Evolutionary conservation across 2,888 invertebrate genomes (phyloP), one percentile per base, ranked within the genome.

Genomic region (Dryobota labecula): DNA sequence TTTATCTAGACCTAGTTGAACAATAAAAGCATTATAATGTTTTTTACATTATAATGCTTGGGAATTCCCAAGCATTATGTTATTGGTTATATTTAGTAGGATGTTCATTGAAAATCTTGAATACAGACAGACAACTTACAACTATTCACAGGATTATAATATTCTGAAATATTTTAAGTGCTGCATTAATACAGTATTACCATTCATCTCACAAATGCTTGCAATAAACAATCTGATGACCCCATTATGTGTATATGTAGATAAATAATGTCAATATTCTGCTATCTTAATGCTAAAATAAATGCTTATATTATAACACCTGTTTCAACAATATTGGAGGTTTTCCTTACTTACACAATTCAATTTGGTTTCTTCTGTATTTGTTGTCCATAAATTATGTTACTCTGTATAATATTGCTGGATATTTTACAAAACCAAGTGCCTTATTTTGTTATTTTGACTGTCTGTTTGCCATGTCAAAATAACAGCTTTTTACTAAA

Each of bases 311-410:
- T 24, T 13, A 8, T 6, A 62, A 65, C 82, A 81, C 56, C 47
- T 80, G 70, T 68, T 41, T 69, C 57, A 69, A 80, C 49, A 47
- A 57, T 20, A 60, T 33, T 51, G n/a, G 7, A 33, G 51, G 53
- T 41, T 73, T 45, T 58, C 18, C 2, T 54, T 49, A n/a, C 15
- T 18, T 18, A 51, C 2, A 45, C 20, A 20, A 65, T 53, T 51
- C 8, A 38, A 47, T 58, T 58, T 33, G 20, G 30, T 58, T 58
- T 51, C 18, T 54, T 54, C 2, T 15, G 30, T 33, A 6, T 43
- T 58, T 57, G 24, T 49, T 41, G 2, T 24, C 6, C 9, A 24
- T 33, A 24, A 24, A 51, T 57, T 70, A 41, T 43, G 11, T 68
- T 67, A 45, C 36, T 47, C 18, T 51, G 41, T 36, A 4, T 45